Evolutionary conservation across 2,797 vertebrate species (phyloP), one percentile per base, ranked within the genome.

Genomic region (Pipistrellus pipistrellus): DNA sequence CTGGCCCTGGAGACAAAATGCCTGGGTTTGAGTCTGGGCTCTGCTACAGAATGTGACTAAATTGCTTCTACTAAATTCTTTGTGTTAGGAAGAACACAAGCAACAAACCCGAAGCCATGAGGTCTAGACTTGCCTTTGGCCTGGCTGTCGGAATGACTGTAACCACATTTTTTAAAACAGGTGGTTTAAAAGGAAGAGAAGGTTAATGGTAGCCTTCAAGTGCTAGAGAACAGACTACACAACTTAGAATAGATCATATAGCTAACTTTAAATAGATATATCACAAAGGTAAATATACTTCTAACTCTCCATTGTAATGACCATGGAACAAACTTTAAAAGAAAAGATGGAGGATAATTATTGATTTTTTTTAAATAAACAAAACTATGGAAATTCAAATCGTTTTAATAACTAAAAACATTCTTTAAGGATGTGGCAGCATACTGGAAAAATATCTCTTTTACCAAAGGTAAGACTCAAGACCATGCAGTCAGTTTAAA

Each of bases 271-370:
- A 94, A 71, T 20, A 85, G 32, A 80, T 73, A 51, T 32, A 75
- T 30, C 25, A 86, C 83, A 85, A 7, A 32, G 25, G 66, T 66
- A 90, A 81, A 83, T 41, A 83, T 7, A 64, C 38, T 81, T n/a
- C 4, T 72, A 82, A 92, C 41, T 77, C 62, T 44, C 55, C 23
- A 90, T 66, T 21, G 64, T 77, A 68, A 78, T 84, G 27, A 17
- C 12, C 32, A 38, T 2, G 1, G 11, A 68, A 17, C 14, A 96
- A 86, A 91, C 3, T 38, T 90, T 30, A 90, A 81, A 11, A 13
- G 17, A 90, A 93, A 85, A 93, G 17, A 77, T 68, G 27, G 4
- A 94, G 38, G 44, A 18, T 38, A 88, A 44, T 32, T 92, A 62
- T 17, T 71, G 17, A 53, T 75, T 76, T 23, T 62, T 68, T 32